Evolutionary conservation across 2,888 invertebrate genomes (phyloP), one percentile per base, ranked within the genome.

Genomic region (Chydorus sphaericus): DNA sequence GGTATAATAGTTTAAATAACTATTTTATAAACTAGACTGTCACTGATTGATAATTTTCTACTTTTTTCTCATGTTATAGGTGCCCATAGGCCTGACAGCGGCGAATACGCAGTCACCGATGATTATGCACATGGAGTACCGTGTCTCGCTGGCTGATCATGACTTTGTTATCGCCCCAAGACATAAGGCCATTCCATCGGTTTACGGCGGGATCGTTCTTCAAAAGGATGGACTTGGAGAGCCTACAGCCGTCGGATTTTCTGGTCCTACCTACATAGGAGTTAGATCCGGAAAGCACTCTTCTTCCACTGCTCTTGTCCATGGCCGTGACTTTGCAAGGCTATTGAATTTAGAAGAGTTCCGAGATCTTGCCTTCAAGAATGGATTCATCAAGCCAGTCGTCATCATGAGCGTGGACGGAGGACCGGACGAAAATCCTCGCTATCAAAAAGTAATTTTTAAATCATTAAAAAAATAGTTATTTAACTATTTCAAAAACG

Each of bases 231-330:
- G 57, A 29, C 38, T 63, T 58, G 59, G 62, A 44, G 14, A 16
- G 2, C 36, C 33, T 29, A 28, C 66, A 62, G 66, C 66, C 51
- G 68, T 70, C 28, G 55, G 63, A 31, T 68, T 68, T 58, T 65
- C 63, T 55, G 71, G 71, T 14, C 70, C 72, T 52, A 72, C 70
- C 52, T 69, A 68, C 61, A 62, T 71, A 38, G 65, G 68, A 10
- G 65, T 70, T 14, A 23, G 44, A 11, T 44, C 44, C 54, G 65
- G 62, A 2, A 67, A 66, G 56, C 65, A 67, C 55, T 61, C 59
- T 38, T 61, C 60, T 11, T 63, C 62, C 8, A 64, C 62, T 23
- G 65, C 67, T 26, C 44, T 52, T 28, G 59, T 63, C 14, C 67
- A 67, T 60, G 61, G 62, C 11, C n/a, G 14, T 20, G 67, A 68